These are phyloP conservation scores for Leptinotarsa haldemani DNA, from an alignment of 2,888 invertebrate species.

Conservation along the genomic window DNA sequence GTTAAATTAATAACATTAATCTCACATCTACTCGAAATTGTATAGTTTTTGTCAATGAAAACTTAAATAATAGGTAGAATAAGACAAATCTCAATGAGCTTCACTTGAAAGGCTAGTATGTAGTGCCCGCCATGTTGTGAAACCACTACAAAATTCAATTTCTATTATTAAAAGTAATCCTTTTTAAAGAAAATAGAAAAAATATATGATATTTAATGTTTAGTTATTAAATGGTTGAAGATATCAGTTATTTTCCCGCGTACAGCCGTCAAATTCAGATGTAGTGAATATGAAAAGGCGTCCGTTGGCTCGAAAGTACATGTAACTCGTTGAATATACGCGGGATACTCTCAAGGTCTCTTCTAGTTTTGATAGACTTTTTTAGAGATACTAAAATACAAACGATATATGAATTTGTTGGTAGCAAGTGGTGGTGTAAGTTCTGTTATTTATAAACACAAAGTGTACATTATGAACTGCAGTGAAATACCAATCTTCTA, in stretches of 20 bases:
- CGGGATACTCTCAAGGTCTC: constrained; percentile 51
- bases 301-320: constrained; percentile 57
- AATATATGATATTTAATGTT: constrained; percentile 61
- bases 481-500: background rate
- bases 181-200: constrained; percentile 48
- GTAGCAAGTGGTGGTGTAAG: background rate
- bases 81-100: constrained; percentile 61
- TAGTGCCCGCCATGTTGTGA: constrained; percentile 78
- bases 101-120: constrained; percentile 62
- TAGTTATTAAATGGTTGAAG: constrained; percentile 66
- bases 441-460: background rate
- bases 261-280: constrained; percentile 64
- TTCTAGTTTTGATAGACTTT: background rate
- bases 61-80: constrained; percentile 39
- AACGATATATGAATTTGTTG: background rate
- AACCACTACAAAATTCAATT: constrained; percentile 66
- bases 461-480: background rate
- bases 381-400: background rate
- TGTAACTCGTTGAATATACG: constrained; percentile 43
- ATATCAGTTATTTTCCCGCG: constrained; percentile 66
- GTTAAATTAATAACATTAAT: constrained; percentile 46
- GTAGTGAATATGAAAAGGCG: constrained; percentile 60
- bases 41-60: constrained; percentile 32
- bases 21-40: constrained; percentile 32
- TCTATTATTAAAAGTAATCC: constrained; percentile 52